These are phyloP conservation scores for Pipa parva DNA, from an alignment of 2,113 vertebrate species.

Conservation along the genomic window DNA sequence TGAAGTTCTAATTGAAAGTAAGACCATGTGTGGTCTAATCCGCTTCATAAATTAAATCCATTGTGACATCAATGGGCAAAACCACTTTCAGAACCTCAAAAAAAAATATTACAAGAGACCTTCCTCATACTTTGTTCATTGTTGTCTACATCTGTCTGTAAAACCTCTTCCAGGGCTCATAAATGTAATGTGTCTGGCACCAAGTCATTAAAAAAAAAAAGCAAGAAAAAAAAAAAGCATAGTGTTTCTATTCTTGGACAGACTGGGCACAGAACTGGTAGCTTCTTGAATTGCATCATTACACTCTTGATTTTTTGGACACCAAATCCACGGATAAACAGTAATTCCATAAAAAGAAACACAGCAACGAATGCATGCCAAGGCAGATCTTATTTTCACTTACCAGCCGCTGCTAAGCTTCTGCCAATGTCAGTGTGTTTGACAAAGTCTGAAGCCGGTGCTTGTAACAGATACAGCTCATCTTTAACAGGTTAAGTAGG, in stretches of 20 bases:
- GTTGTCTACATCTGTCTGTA: not conserved
- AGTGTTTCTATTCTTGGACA: constrained; percentile 2
- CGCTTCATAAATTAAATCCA: no score
- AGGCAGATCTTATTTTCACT: not conserved
- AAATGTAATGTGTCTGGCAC: not conserved
- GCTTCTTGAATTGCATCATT: constrained; percentile 23
- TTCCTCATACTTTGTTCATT: not conserved
- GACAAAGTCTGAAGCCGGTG: constrained; percentile 5
- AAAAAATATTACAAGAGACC: no score
- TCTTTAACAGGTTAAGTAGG: constrained; percentile 6
- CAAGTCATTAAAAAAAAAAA: no score
- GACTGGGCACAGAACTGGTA: not conserved
- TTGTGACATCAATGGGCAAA: no score
- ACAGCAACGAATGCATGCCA: constrained; percentile 1
- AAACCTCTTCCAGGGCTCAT: not conserved
- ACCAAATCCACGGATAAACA: not conserved
- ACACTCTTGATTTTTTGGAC: constrained; percentile 3
- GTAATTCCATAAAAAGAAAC: constrained; percentile 9
- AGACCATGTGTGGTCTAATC: no score
- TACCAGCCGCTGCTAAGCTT: constrained; percentile 11
- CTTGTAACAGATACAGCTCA: not conserved
- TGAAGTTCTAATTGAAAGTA: no score
- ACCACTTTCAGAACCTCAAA: no score
- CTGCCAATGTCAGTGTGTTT: constrained; percentile 13
- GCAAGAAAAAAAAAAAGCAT: not conserved